Base-by-base conservation (phyloP, 2,888 invertebrate genomes). In the Eupithecia subfuscata region DNA sequence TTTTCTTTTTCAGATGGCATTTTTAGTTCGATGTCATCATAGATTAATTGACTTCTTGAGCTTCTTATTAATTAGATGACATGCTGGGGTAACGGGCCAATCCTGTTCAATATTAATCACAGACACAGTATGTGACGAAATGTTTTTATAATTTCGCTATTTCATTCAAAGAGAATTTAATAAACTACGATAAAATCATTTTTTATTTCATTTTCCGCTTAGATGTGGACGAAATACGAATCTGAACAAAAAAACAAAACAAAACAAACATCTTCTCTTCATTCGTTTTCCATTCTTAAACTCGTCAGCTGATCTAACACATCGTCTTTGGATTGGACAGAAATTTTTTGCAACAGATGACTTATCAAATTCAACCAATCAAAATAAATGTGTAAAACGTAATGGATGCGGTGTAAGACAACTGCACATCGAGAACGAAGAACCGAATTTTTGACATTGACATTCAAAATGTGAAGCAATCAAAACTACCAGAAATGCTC, bases 1-100 rank as follows among this genome's bases (percentile, higher is more conserved):
- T 82, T 83, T 81, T 70, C 78, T 73, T 73, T 68, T 79, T 34
- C 70, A 71, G 75, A 79, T 74, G 77, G 77, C 78, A 79, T 77
- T 82, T 73, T 68, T 48, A 25, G n/a, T 69, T 69, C 34, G 30
- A 64, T 18, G 14, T 37, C 37, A 37, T 37, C 6, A 2, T 30
- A 30, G 30, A 30, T 30, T 30, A 2, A 37, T 37, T 37, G 37
- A 37, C 37, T 37, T 37, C 37, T 37, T 37, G 7, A 37, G 30
- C 30, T 30, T 1, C n/a, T n/a, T n/a, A n/a, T n/a, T 37, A 37
- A 7, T n/a, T n/a, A 6, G 37, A 37, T 37, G 37, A 18, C 64
- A 64, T 64, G 64, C 25, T 60, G 22, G 18, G 34, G 18, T 30
- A 34, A 18, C 18, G 16, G 30, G 8, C 16, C 16, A 64, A 8